Evolutionary conservation across 2,113 vertebrate species (phyloP), one percentile per base, ranked within the genome.

Genomic region (Apus apus): DNA sequence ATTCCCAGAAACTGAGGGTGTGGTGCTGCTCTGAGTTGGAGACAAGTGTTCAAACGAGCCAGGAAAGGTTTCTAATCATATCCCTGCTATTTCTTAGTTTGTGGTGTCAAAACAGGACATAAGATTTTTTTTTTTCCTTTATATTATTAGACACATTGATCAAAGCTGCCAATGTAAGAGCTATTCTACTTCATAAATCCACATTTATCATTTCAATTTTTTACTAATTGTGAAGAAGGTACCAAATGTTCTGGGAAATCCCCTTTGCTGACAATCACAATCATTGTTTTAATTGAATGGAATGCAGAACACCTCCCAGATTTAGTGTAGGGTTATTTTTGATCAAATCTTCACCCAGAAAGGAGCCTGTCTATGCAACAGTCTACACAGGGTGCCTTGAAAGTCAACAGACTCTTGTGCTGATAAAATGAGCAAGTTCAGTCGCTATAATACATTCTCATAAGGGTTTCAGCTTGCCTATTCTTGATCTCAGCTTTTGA

Each of bases 1-100:
- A 66, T 97, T 96, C 93, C 96, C 93, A 93, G 94, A 96, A 94
- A 95, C 87, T 18, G 57, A 94, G 93, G 96, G 92, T 94, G 93
- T 86, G 91, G 90, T 93, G 90, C 32, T 87, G 70, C 72, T 94
- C 36, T 50, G 67, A 60, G 26, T 51, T 77, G 76, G 85, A 95
- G 50, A 79, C 64, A 82, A 96, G 78, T 70, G 67, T 77, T 94
- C 48, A 93, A 21, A 74, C 83, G 57, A 71, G 34, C 57, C 75
- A 74, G 82, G 65, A 84, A 93, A 60, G 34, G n/a, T 77, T 94
- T 96, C 11, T 6, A 88, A 86, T 94, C 85, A 61, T 80, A 74
- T 53, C 19, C 45, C 16, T 68, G 48, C 81, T 95, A 88, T 84
- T 93, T 85, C 46, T 93, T 87, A 20, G 54, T 86, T 86, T 74